Conservation (phyloP, 2,113 vertebrate genomes). For the Daphoenositta chrysoptera region DNA sequence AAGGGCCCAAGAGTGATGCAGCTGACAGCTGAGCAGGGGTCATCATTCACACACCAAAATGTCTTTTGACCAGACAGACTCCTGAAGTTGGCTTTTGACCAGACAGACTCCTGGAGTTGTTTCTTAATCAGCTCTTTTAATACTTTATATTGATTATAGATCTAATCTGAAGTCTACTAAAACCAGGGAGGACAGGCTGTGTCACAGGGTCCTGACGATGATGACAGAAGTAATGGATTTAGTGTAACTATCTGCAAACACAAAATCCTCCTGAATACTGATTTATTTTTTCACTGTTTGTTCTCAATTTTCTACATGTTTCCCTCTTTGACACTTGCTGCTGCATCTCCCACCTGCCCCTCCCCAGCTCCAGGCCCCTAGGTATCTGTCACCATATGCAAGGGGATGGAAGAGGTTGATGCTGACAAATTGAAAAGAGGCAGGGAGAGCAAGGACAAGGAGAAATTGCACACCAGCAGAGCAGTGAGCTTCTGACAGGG, state of each 20-base stretch:
- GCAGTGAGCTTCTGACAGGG: neutral
- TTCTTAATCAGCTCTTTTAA: neutral
- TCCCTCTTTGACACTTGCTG: neutral
- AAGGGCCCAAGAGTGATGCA: neutral
- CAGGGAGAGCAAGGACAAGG: neutral
- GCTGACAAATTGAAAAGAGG: neutral
- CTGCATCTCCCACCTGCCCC: neutral
- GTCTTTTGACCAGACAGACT: neutral
- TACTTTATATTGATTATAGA: neutral
- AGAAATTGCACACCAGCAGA: neutral
- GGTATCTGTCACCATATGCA: neutral
- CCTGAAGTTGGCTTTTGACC: neutral
- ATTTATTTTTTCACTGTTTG: neutral
- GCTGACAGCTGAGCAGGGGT: neutral
- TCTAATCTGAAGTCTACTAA: neutral
- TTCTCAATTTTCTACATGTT: neutral
- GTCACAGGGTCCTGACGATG: neutral
- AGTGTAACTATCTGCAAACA: neutral
- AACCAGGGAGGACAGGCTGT: neutral
- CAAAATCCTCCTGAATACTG: neutral
- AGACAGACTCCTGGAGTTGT: neutral
- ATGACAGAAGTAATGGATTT: neutral
- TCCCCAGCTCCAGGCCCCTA: neutral
- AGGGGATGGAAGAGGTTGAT: neutral
- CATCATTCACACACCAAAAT: neutral